phyloP scores from a whole-genome alignment of 2,888 invertebrate species.

The Teleiodes luculella region DNA sequence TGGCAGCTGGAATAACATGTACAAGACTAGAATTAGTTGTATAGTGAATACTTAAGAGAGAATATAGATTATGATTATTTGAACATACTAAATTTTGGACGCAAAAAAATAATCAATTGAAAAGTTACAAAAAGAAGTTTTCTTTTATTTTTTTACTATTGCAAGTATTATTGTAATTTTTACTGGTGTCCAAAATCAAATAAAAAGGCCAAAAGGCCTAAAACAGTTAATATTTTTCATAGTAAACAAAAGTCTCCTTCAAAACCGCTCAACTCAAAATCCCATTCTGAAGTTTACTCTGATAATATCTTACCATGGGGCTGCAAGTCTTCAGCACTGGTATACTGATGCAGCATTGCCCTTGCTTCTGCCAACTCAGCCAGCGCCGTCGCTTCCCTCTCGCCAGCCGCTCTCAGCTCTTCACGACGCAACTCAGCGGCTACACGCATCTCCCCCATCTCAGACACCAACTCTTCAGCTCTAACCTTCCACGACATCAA shows the following conservation, averaged over 20 bases:
- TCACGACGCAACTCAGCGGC: slow-evolving; percentile 57
- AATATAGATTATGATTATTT: no score
- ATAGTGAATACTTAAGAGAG: background rate
- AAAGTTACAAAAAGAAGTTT: no score
- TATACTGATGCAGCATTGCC: slow-evolving; percentile 59
- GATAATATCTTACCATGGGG: slow-evolving; percentile 53
- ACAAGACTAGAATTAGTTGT: background rate
- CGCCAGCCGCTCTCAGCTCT: slow-evolving; percentile 52
- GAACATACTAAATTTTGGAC: no score
- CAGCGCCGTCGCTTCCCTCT: slow-evolving; percentile 56
- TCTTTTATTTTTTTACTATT: no score
- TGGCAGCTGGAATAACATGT: slow-evolving; percentile 66
- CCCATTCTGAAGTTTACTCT: no score
- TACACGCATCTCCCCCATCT: slow-evolving; percentile 55
- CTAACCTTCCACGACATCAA: slow-evolving; percentile 54
- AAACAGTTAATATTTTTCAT: no score
- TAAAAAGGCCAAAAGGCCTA: no score
- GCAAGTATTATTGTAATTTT: no score
- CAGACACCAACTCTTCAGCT: slow-evolving; percentile 53
- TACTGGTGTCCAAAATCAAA: no score
- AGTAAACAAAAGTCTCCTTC: no score
- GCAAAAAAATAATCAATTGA: no score
- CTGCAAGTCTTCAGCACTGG: slow-evolving; percentile 49
- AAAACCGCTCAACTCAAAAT: no score
- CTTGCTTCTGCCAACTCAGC: slow-evolving; percentile 62